Base-by-base conservation (phyloP, 2,888 invertebrate genomes). In the Steinernema carpocapsae region DNA sequence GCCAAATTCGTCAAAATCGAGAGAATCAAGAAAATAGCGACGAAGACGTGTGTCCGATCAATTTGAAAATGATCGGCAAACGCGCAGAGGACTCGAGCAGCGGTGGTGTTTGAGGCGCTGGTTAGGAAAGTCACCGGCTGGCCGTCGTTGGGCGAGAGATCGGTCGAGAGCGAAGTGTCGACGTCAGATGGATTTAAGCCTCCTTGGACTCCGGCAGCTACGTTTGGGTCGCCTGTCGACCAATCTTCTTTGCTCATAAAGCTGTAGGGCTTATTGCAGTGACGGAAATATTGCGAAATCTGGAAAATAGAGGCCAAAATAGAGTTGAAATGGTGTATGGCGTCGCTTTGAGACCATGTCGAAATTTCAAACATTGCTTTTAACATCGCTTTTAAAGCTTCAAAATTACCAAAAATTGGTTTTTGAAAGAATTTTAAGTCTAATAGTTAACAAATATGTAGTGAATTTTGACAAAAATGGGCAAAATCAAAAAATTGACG, bases 1-100 rank as follows among this genome's bases (percentile, higher is more conserved):
- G 76, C 71, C 72, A 43, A 76, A 42, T 59, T 76, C 75, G 1
- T 14, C 29, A 14, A 6, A 29, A 64, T 64, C 17, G 32, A 22
- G 2, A 29, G 4, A n/a, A 64, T 10, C 26, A 64, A 32, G 64
- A 64, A 64, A n/a, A 32, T 29, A 26, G 17, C 64, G 37, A 64
- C 64, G 37, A 64, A 64, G 17, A 64, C 64, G 64, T 64, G 64
- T n/a, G 64, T 64, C 29, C 64, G 64, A n/a, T 64, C 64, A 7
- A 64, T 26, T 7, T 64, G 29, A 19, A 64, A 64, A 32, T 64
- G 32, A n/a, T 64, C 64, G 7, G 64, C 64, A 17, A 64, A 10
- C 17, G 32, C 64, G 32, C 29, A 64, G 37, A 64, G 64, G 6
- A 29, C 64, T 29, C 64, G 32, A 4, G 64, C 64, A 32, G 29